Evolutionary conservation across 2,797 vertebrate genomes (phyloP).

Genomic region (Yasuhikotakia modesta): DNA sequence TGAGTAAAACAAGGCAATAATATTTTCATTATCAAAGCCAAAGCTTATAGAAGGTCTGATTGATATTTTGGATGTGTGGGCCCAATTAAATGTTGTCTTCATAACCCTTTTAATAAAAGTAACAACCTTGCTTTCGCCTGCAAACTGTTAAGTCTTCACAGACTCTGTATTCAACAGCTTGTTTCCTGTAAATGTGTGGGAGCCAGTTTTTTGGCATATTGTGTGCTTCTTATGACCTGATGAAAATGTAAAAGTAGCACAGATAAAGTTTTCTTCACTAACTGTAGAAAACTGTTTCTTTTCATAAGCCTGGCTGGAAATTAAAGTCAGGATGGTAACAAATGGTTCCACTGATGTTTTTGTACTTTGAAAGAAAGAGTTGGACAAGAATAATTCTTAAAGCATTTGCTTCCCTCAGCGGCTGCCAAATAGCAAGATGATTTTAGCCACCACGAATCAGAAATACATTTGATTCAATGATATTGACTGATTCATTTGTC

Average conservation of each 20-base stretch:
- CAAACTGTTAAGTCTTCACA: slow-evolving; percentile 24
- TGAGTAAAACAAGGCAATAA: slow-evolving; percentile 24
- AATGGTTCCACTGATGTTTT: not conserved
- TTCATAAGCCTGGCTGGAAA: not conserved
- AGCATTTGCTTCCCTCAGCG: not conserved
- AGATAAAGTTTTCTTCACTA: slow-evolving; percentile 35
- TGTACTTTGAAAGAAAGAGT: not conserved
- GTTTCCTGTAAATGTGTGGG: slow-evolving; percentile 46
- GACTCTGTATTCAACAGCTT: slow-evolving; percentile 27
- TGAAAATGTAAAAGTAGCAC: slow-evolving; percentile 8
- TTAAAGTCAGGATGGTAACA: not conserved
- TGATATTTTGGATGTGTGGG: slow-evolving; percentile 21
- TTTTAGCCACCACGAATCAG: not conserved
- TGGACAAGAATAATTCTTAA: not conserved
- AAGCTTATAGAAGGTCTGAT: slow-evolving; percentile 26
- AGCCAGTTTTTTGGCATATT: slow-evolving; percentile 45
- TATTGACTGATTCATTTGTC: not conserved
- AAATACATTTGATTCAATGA: not conserved
- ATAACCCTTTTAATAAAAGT: slow-evolving; percentile 29
- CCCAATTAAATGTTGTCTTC: slow-evolving; percentile 13
- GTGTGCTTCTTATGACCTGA: slow-evolving; percentile 31
- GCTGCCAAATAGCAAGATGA: not conserved
- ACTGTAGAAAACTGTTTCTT: slow-evolving; percentile 5
- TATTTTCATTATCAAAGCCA: slow-evolving; percentile 28
- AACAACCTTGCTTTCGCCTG: slow-evolving; percentile 37